phyloP scores from a whole-genome alignment of 2,797 vertebrate genomes.

The Mormyrus hasselquistii region DNA sequence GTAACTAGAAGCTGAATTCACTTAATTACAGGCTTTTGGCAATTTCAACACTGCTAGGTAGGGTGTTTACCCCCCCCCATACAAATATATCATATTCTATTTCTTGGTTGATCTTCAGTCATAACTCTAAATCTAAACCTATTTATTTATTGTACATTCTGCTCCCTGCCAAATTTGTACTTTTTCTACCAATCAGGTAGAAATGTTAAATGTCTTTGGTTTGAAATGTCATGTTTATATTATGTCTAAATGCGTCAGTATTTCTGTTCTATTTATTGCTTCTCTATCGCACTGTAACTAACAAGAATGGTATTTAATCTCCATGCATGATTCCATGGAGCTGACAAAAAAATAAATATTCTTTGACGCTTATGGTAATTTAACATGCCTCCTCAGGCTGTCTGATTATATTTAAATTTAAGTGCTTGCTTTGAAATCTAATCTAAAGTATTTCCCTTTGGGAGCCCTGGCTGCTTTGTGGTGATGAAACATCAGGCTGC shows the following conservation, averaged over 20 bases:
- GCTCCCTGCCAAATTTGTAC: not conserved
- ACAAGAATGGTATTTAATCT: not conserved
- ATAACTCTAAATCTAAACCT: not conserved
- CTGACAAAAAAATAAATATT: not conserved
- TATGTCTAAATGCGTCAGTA: not conserved
- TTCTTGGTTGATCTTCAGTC: not conserved
- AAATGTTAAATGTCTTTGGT: not conserved
- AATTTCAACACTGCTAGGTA: not conserved
- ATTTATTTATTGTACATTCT: not conserved
- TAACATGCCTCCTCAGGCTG: not conserved
- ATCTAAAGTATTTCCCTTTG: not conserved
- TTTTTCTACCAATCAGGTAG: not conserved
- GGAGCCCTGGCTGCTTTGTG: not conserved
- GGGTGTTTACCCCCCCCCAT: not conserved
- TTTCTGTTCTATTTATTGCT: not conserved
- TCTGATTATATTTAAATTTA: not conserved
- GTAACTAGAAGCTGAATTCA: slow-evolving; percentile 47
- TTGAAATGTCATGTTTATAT: not conserved
- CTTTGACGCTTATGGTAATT: not conserved
- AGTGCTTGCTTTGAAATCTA: not conserved
- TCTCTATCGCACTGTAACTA: not conserved
- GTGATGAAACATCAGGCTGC: not conserved
- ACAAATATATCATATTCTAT: not conserved
- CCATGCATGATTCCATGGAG: not conserved
- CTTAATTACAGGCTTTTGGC: not conserved